These are phyloP conservation scores for Erpobdella octoculata DNA, from an alignment of 2,888 invertebrate species.

Conservation along the genomic window DNA sequence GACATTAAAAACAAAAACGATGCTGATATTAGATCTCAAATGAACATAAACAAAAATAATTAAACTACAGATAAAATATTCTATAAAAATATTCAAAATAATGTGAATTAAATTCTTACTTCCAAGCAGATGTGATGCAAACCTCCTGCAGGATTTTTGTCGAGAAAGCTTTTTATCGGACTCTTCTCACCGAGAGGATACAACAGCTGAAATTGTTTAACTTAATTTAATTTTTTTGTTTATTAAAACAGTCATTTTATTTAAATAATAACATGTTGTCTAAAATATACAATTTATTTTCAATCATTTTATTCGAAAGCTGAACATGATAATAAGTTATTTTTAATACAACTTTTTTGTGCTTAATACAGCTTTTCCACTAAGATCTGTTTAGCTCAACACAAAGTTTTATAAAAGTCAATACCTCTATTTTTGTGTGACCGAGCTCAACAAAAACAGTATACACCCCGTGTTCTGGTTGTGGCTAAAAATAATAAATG, in stretches of 20 bases:
- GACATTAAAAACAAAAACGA: too few species aligned
- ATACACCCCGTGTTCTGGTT: slow-evolving; percentile 59
- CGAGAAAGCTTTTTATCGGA: slow-evolving; percentile 58
- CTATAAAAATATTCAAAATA: background rate
- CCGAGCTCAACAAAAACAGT: slow-evolving; percentile 60
- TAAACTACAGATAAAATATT: background rate
- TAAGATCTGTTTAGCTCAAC: background rate
- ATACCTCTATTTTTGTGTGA: slow-evolving; percentile 58
- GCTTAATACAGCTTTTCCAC: too few species aligned
- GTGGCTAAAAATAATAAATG: slow-evolving; percentile 46
- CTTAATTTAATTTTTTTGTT: background rate
- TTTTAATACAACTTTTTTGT: too few species aligned
- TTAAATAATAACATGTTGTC: background rate
- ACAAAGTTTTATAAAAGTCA: background rate
- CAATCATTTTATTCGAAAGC: too few species aligned
- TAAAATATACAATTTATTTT: background rate
- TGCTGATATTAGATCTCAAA: too few species aligned
- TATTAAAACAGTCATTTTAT: background rate
- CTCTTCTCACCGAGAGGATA: slow-evolving; percentile 58
- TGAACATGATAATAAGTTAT: too few species aligned
- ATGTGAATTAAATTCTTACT: slow-evolving; percentile 44
- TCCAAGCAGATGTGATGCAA: slow-evolving; percentile 61
- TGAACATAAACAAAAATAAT: too few species aligned
- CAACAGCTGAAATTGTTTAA: slow-evolving; percentile 50
- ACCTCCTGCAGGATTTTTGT: slow-evolving; percentile 59